Evolutionary conservation across 1,140 invertebrate species (phyloP).

Genomic region (Magallana gigas): DNA sequence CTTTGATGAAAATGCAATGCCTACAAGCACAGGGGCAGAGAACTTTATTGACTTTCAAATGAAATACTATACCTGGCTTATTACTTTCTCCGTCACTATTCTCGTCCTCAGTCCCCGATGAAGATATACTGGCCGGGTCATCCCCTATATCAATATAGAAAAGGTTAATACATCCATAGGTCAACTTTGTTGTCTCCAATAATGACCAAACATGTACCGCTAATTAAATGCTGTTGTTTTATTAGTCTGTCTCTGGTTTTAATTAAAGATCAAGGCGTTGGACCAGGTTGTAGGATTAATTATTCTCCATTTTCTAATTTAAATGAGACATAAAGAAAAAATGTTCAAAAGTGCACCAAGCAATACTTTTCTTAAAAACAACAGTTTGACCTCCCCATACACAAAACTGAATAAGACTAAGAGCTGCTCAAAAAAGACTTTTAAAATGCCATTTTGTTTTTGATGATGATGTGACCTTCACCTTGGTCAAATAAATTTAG

Average conservation of each 20-base stretch:
- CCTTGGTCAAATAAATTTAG: too few relatives aligned
- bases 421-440: too few relatives aligned
- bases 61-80: slow-evolving; percentile 14
- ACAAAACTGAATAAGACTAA: too few relatives aligned
- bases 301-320: too few relatives aligned
- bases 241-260: not conserved
- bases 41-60: slow-evolving; percentile 7
- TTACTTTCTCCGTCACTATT: slow-evolving; percentile 62
- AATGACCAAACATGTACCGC: not conserved
- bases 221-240: not conserved
- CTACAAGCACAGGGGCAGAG: not conserved
- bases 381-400: too few relatives aligned
- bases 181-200: slow-evolving; percentile 1
- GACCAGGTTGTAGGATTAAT: too few relatives aligned
- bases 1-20: slow-evolving; percentile 6
- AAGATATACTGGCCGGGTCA: slow-evolving; percentile 74
- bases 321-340: too few relatives aligned
- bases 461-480: too few relatives aligned
- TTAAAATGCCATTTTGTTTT: too few relatives aligned
- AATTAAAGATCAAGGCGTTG: not conserved
- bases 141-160: slow-evolving; percentile 61
- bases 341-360: too few relatives aligned
- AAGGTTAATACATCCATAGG: not conserved
- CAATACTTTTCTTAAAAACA: too few relatives aligned
- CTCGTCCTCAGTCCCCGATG: slow-evolving; percentile 75